Conservation (phyloP, 2,888 invertebrate genomes). For the Nymphalis c-album region DNA sequence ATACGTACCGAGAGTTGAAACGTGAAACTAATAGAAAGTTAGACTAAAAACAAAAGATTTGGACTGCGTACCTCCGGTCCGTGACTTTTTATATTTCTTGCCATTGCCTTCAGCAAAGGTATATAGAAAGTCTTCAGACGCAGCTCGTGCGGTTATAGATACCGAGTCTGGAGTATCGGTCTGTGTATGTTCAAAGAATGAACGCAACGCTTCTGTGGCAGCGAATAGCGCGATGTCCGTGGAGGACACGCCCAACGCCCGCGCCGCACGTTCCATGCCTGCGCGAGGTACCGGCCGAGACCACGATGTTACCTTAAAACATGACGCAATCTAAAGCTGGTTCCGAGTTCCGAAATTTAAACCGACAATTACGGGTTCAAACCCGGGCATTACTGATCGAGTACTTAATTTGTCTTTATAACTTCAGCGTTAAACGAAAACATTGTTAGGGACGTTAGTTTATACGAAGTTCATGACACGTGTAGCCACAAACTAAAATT, state of each 20-base stretch:
- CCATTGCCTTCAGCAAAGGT: slow-evolving; percentile 73
- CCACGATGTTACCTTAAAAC: slow-evolving; percentile 85
- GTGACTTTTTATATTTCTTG: slow-evolving; percentile 76
- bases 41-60: not conserved
- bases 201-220: slow-evolving; percentile 83
- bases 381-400: too few species aligned
- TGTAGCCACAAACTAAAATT: too few species aligned
- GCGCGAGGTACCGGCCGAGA: slow-evolving; percentile 83
- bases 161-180: slow-evolving; percentile 80
- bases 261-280: slow-evolving; percentile 80
- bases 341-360: too few species aligned
- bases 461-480: too few species aligned
- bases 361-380: too few species aligned
- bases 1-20: too few species aligned
- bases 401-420: too few species aligned
- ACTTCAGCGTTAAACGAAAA: too few species aligned
- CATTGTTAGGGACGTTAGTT: too few species aligned
- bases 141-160: slow-evolving; percentile 83
- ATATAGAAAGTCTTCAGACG: slow-evolving; percentile 80
- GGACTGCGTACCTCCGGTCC: slow-evolving; percentile 70
- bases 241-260: slow-evolving; percentile 82
- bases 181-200: slow-evolving; percentile 82
- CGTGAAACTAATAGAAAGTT: too few species aligned
- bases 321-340: too few species aligned
- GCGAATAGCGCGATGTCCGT: slow-evolving; percentile 84